These are phyloP conservation scores for Rotaria magnacalcarata DNA, from an alignment of 2,888 invertebrate genomes.

Conservation along the genomic window DNA sequence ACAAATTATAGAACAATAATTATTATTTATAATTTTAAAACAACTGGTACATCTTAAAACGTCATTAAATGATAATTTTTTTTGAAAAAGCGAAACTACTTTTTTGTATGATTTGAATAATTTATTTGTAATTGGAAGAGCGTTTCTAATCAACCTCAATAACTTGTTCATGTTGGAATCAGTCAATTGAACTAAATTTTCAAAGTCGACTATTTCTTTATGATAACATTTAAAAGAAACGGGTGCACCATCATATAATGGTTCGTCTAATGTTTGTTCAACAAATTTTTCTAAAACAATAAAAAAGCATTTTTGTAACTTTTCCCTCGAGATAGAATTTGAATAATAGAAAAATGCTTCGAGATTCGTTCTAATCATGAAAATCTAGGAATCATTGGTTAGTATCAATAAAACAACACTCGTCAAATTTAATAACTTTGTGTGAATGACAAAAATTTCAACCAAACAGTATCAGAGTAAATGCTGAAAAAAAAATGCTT, in stretches of 20 bases:
- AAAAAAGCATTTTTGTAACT: too few relatives aligned
- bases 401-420: too few relatives aligned
- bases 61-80: neutral
- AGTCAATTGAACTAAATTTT: neutral
- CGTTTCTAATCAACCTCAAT: neutral
- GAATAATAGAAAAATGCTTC: too few relatives aligned
- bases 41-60: neutral
- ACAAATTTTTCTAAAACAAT: neutral
- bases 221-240: neutral
- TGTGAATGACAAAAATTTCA: too few relatives aligned
- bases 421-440: too few relatives aligned
- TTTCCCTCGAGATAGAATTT: too few relatives aligned
- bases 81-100: neutral
- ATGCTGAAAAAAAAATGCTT: too few relatives aligned
- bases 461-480: too few relatives aligned
- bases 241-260: neutral
- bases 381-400: too few relatives aligned
- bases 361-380: too few relatives aligned
- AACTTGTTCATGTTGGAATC: neutral
- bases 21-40: neutral
- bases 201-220: neutral
- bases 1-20: neutral
- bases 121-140: neutral
- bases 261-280: neutral
- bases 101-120: neutral